Base-by-base conservation (phyloP, 2,797 vertebrate genomes). In the Platyrinchus mystaceus region DNA sequence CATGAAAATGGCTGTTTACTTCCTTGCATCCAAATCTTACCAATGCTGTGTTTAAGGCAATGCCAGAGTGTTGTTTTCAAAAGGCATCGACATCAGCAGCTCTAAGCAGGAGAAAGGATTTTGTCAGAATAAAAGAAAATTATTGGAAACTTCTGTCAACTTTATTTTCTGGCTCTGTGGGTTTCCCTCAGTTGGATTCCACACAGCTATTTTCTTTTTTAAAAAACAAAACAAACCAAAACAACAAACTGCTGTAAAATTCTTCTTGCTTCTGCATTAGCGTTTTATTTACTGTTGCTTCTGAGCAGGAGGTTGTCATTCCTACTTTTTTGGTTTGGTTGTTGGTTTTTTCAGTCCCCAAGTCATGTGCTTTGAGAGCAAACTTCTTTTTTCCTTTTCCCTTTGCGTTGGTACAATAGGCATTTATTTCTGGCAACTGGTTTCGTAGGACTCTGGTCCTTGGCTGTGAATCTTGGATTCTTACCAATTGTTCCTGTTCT, bases 111-210 rank as follows among this genome's bases (percentile, higher is more conserved):
- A 90, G 71, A 95, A 94, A 93, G 67, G 36, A 62, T 71, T 93
- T 89, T 94, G 81, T 96, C 74, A 92, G 79, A 89, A 89, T 87
- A 77, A 86, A 89, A 95, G 73, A 56, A 63, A 89, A 89, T 67
- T 93, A 80, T 80, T 80, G 43, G n/a, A 30, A 84, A 75, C 73
- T 84, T 94, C 76, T 96, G 46, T 87, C 78, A 90, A 71, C 41
- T 92, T 94, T 80, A 80, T 97, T 96, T 95, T 96, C 83, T 87
- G 47, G 7, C 87, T 95, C 87, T 94, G 83, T 90, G 90, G 82
- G 80, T 41, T 95, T 96, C 68, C 78, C 73, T 89, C 93, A 60
- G 89, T 74, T 95, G 89, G 85, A 93, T 82, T 86, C 83, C 5
- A 3, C 3, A 23, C 52, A 91, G 74, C 26, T 89, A 28, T 93